Evolutionary conservation across 1,140 invertebrate species (phyloP).

Genomic region (Meteorus sp.): DNA sequence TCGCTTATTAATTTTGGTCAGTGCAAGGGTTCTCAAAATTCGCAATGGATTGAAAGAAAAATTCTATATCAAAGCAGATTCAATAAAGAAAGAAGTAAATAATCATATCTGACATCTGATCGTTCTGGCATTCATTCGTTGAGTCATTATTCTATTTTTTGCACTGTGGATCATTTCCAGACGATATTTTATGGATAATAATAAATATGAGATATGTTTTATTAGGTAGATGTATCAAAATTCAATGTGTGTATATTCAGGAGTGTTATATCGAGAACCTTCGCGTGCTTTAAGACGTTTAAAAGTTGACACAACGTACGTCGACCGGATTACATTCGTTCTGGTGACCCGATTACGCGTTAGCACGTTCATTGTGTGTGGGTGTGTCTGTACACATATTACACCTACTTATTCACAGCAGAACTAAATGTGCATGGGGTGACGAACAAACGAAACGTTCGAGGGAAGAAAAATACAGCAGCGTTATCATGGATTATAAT

Average conservation of each 20-base stretch:
- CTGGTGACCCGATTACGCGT: slow-evolving; percentile 30
- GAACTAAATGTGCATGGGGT: too few relatives aligned
- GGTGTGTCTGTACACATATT: slow-evolving; percentile 18
- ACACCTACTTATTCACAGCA: not conserved
- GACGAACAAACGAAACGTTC: too few relatives aligned
- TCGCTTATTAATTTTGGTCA: too few relatives aligned
- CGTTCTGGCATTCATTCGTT: too few relatives aligned
- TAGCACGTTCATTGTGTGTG: slow-evolving; percentile 18
- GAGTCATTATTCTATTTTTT: too few relatives aligned
- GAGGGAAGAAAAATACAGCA: too few relatives aligned
- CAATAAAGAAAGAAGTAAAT: too few relatives aligned
- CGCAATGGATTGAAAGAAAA: not conserved
- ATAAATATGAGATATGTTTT: not conserved
- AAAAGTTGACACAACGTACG: slow-evolving; percentile 3
- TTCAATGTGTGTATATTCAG: not conserved
- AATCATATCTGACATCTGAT: too few relatives aligned
- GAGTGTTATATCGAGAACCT: slow-evolving; percentile 36
- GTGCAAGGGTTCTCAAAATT: too few relatives aligned
- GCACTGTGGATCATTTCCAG: too few relatives aligned
- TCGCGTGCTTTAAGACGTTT: slow-evolving; percentile 12
- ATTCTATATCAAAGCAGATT: too few relatives aligned
- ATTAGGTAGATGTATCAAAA: not conserved
- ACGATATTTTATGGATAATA: not conserved
- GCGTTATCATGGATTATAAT: too few relatives aligned
- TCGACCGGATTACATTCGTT: slow-evolving; percentile 29